These are phyloP conservation scores for Callorhinus ursinus DNA, from an alignment of 2,113 vertebrate species.

Conservation along the genomic window DNA sequence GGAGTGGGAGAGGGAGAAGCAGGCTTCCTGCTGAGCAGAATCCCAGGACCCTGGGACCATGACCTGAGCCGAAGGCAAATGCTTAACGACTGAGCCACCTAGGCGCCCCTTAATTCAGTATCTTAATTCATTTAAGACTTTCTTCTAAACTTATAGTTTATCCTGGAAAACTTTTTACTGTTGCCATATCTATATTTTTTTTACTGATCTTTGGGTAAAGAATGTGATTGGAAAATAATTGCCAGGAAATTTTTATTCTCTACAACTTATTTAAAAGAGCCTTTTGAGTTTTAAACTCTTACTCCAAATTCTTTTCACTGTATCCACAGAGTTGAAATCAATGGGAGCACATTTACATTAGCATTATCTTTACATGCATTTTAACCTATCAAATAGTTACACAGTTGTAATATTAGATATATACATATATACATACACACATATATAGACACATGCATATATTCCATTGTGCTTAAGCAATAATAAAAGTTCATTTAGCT, in stretches of 20 bases:
- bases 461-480: background rate
- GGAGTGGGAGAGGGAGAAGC: too few species aligned
- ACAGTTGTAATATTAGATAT: background rate
- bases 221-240: slow-evolving; percentile 22
- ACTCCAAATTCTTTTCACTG: background rate
- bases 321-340: slow-evolving; percentile 17
- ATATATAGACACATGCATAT: background rate
- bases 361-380: slow-evolving; percentile 24
- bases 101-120: background rate
- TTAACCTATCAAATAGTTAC: slow-evolving; percentile 10
- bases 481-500: background rate
- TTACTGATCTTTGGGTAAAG: background rate
- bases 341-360: background rate
- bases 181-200: background rate
- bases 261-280: slow-evolving; percentile 13
- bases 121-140: background rate
- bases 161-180: background rate
- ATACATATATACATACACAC: background rate
- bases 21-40: too few species aligned
- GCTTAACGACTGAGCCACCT: too few species aligned
- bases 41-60: too few species aligned
- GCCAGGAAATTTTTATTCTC: background rate
- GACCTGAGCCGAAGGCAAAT: too few species aligned
- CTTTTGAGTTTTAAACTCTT: slow-evolving; percentile 40
- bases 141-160: background rate